Evolutionary conservation across 1,140 invertebrate species (phyloP).

Genomic region (Psix sp.): DNA sequence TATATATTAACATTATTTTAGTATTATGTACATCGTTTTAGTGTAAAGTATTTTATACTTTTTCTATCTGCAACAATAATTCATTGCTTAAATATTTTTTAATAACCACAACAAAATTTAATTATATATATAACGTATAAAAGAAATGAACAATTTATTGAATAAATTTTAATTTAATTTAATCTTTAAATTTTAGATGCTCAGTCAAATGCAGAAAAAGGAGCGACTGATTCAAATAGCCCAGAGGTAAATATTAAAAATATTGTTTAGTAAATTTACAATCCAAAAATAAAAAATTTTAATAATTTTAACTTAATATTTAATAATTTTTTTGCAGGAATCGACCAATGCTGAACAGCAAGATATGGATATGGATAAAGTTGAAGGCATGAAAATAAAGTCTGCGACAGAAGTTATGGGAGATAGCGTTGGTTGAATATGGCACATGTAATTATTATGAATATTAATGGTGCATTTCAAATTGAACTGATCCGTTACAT

Average conservation of each 20-base stretch:
- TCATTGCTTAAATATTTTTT: no score
- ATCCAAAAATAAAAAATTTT: conserved; percentile 13
- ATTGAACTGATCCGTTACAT: conserved; percentile 56
- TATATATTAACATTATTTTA: background rate
- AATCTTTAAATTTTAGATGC: conserved; percentile 44
- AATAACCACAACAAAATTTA: no score
- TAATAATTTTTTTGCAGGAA: conserved; percentile 61
- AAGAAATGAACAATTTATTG: conserved; percentile 9
- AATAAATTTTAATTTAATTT: conserved; percentile 17
- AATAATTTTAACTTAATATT: background rate
- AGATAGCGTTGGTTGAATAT: conserved; percentile 71
- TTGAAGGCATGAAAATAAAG: conserved; percentile 54
- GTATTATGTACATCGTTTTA: no score
- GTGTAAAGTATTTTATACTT: no score
- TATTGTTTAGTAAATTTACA: conserved; percentile 3
- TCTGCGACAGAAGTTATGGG: conserved; percentile 68
- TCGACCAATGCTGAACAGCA: conserved; percentile 63
- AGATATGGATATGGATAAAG: conserved; percentile 34
- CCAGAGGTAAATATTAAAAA: conserved; percentile 64
- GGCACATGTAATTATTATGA: conserved; percentile 28
- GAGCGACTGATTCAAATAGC: conserved; percentile 59
- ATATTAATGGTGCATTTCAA: conserved; percentile 70
- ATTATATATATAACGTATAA: no score
- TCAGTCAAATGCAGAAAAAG: conserved; percentile 50
- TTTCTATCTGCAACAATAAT: no score